Conservation (phyloP, 1,140 invertebrate species). For the Eumaeus atala region DNA sequence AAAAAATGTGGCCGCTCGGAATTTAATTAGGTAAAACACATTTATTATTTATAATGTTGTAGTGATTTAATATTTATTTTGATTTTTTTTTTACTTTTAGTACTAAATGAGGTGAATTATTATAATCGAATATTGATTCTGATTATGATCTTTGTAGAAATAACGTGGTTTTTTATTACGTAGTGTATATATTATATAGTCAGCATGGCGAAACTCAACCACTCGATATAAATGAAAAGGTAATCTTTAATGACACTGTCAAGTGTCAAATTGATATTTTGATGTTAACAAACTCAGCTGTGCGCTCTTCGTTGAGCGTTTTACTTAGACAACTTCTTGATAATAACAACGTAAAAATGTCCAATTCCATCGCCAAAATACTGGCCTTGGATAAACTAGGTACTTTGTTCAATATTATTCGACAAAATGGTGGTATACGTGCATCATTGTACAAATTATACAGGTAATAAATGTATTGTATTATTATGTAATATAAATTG, state of each 20-base stretch:
- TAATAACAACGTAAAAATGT: slow-evolving; percentile 26
- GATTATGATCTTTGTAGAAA: no score
- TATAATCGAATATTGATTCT: no score
- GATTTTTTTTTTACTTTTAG: no score
- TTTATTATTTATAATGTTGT: no score
- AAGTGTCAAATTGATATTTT: slow-evolving; percentile 10
- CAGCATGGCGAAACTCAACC: no score
- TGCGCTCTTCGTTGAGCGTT: no score
- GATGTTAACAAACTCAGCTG: slow-evolving; percentile 12
- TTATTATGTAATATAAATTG: slow-evolving; percentile 53
- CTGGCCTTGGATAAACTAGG: slow-evolving; percentile 84
- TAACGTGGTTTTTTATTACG: no score
- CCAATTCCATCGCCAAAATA: slow-evolving; percentile 41
- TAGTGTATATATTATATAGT: no score
- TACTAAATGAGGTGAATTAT: no score
- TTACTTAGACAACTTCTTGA: not conserved
- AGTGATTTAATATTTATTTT: no score
- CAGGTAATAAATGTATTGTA: slow-evolving; percentile 76
- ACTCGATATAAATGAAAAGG: not conserved
- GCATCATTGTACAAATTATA: slow-evolving; percentile 82
- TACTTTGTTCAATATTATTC: slow-evolving; percentile 80
- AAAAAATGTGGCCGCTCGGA: no score
- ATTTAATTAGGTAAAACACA: no score
- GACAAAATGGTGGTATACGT: slow-evolving; percentile 85
- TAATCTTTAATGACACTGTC: slow-evolving; percentile 8